These are phyloP conservation scores for Plumapathes pennacea DNA, from an alignment of 92 coral and sea anemone species.

Conservation along the genomic window DNA sequence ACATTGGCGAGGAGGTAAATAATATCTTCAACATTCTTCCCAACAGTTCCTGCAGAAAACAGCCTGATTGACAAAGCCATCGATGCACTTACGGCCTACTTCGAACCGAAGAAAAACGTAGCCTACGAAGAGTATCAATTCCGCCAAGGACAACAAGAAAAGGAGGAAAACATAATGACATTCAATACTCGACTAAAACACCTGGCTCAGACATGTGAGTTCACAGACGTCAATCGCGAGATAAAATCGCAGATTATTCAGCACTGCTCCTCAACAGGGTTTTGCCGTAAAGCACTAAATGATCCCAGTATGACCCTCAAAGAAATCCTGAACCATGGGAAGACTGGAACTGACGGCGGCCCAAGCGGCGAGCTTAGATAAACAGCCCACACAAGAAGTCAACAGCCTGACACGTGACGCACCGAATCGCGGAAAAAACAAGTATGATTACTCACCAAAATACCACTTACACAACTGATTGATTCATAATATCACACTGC, in stretches of 20 bases:
- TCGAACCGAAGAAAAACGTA: slow-evolving; percentile 51
- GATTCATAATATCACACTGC: no score
- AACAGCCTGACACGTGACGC: no score
- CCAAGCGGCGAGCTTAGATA: slow-evolving; percentile 15
- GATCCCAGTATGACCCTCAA: slow-evolving; percentile 34
- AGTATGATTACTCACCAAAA: no score
- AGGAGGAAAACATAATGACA: slow-evolving; percentile 16
- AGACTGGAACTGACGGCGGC: slow-evolving; percentile 29
- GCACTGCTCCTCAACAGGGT: slow-evolving; percentile 31
- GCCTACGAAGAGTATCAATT: slow-evolving; percentile 54
- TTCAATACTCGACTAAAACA: slow-evolving; percentile 51
- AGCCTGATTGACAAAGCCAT: slow-evolving; percentile 42
- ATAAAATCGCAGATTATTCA: slow-evolving; percentile 58
- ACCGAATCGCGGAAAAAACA: no score
- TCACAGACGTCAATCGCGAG: slow-evolving; percentile 50
- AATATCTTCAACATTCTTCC: slow-evolving; percentile 61
- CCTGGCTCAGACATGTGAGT: slow-evolving; percentile 40
- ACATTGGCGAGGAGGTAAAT: slow-evolving; percentile 60
- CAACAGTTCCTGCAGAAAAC: slow-evolving; percentile 46
- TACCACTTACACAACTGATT: no score
- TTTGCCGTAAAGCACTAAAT: slow-evolving; percentile 40
- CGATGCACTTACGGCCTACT: slow-evolving; percentile 41
- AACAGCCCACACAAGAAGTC: no score
- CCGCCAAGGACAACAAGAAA: slow-evolving; percentile 45
- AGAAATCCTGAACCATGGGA: slow-evolving; percentile 34